A percentile compares a stretch with the other conserved stretches of the same genome.
Evolutionary conservation across 2,888 invertebrate species (phyloP).

Genomic region (Apantesis nais): DNA sequence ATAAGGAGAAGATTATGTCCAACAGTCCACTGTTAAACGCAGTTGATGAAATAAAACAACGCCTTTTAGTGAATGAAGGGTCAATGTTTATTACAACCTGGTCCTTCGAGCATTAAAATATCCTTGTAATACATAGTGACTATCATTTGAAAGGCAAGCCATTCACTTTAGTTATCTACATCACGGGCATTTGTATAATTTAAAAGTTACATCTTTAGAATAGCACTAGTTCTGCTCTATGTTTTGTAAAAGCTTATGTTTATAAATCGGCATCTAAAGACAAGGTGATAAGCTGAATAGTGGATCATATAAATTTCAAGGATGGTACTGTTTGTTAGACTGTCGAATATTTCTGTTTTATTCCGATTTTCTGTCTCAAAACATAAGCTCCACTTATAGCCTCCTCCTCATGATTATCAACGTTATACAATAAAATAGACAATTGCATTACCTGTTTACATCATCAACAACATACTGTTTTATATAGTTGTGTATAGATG

Average conservation of each 20-base stretch:
- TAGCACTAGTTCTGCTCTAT: not conserved
- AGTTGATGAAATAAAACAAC: no score
- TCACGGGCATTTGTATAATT: not conserved
- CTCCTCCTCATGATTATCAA: not conserved
- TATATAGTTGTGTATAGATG: not conserved
- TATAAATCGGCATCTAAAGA: not conserved
- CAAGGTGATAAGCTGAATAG: not conserved
- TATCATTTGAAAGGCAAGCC: not conserved
- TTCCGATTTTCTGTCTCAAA: not conserved
- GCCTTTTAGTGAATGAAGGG: not conserved
- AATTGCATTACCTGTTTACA: not conserved
- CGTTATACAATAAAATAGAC: not conserved
- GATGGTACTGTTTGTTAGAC: not conserved
- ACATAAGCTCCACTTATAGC: not conserved
- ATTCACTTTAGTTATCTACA: not conserved
- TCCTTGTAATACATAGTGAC: not conserved
- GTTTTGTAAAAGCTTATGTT: not conserved
- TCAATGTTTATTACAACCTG: not conserved
- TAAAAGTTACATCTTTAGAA: not conserved
- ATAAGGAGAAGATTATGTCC: no score
- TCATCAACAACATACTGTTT: not conserved
- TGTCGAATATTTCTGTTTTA: not conserved
- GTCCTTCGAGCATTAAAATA: not conserved
- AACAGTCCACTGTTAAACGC: no score
- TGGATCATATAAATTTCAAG: not conserved